Base-by-base conservation (phyloP, 2,797 vertebrate species). In the Typhlichthys eigenmanni region DNA sequence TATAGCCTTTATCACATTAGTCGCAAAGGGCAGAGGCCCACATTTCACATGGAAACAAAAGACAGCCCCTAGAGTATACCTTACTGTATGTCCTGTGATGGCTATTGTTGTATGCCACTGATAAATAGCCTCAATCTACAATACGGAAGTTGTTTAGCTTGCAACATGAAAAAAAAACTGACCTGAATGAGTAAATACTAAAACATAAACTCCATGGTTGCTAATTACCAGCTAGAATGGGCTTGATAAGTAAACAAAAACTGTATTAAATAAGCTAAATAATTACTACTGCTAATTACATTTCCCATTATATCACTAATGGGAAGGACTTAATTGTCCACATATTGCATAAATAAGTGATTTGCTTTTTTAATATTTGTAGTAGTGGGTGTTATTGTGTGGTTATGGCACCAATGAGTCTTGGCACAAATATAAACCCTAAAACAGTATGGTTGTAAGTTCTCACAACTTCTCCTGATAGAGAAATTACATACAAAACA, bases 271-370 rank as follows among this genome's bases (percentile, higher is more conserved):
- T 86, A 82, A 78, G 87, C 85, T 91, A 91, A 92, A 93, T 90
- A 91, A 92, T 92, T 91, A 89, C 85, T 83, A 86, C 86, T 86
- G 85, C 90, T 93, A 93, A 93, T 93, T 93, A 93, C 86, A 88
- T 90, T 92, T 90, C 87, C 88, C 91, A 92, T 92, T 92, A 93
- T 89, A 90, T 89, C 85, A 88, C 91, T 92, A 93, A 93, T 93
- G 88, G 92, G 87, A 87, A 82, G 61, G 84, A 79, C 87, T 89
- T 93, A 88, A 92, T 90, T 85, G 87, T 87, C 80, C 85, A 78
- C 70, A 71, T 79, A 84, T 68, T 80, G 81, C 85, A 91, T 86
- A 88, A 88, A 92, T 87, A 86, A 78, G 74, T 84, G 78, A 81
- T 86, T 79, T 72, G 71, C 61, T 74, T 82, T 75, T 60, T 62